These are phyloP conservation scores for Drosophila chauvacae DNA, from an alignment of 1,140 invertebrate genomes.

Conservation along the genomic window DNA sequence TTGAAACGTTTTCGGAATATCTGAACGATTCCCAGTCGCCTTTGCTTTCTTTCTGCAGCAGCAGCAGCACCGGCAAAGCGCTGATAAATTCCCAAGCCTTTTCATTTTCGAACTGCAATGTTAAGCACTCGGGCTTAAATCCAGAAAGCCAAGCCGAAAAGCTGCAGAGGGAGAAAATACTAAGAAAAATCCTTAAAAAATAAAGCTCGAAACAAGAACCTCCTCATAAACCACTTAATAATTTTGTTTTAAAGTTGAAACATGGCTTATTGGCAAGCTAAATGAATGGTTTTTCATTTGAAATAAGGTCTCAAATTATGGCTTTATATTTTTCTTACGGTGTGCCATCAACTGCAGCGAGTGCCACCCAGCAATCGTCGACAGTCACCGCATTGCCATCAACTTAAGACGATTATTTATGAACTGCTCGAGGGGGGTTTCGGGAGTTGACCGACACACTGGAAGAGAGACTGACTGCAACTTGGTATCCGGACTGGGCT, in stretches of 20 bases:
- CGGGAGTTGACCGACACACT: not conserved
- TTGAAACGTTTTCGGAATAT: slow-evolving; percentile 81
- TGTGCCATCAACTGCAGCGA: slow-evolving; percentile 50
- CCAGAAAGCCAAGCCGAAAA: slow-evolving; percentile 51
- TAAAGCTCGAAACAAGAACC: too few relatives aligned
- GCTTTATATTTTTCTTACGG: slow-evolving; percentile 15
- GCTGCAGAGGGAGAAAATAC: slow-evolving; percentile 45
- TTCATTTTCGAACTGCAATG: slow-evolving; percentile 57
- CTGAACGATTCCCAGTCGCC: slow-evolving; percentile 53
- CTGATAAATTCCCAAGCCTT: slow-evolving; percentile 41
- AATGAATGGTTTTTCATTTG: not conserved
- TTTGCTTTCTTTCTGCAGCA: slow-evolving; percentile 67
- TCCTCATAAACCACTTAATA: not conserved
- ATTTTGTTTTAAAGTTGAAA: too few relatives aligned
- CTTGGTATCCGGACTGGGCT: slow-evolving; percentile 8
- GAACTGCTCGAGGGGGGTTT: slow-evolving; percentile 62
- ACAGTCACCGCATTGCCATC: slow-evolving; percentile 71
- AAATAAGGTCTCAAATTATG: not conserved
- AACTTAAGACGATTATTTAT: slow-evolving; percentile 84
- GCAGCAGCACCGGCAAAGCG: slow-evolving; percentile 30
- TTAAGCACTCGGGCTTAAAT: slow-evolving; percentile 33
- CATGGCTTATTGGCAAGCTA: not conserved
- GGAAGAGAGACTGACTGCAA: slow-evolving; percentile 7
- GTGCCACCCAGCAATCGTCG: slow-evolving; percentile 55
- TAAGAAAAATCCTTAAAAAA: not conserved